Evolutionary conservation across 2,113 vertebrate genomes (phyloP), one percentile per base, ranked within the genome.

Genomic region (Callithrix jacchus): DNA sequence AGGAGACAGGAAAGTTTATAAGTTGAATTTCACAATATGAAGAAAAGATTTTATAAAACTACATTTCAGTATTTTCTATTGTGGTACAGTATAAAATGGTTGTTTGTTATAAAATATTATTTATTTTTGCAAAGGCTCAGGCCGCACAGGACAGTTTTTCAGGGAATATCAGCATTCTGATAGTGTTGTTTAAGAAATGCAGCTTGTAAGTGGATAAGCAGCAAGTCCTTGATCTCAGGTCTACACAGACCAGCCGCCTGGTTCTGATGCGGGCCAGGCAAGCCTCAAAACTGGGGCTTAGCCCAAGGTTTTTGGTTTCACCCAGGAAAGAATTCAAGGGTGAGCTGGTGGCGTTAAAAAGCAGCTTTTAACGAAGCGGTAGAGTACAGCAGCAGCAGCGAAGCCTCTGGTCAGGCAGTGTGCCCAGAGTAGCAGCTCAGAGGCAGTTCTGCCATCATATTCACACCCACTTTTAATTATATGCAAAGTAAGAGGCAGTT

Each of bases 11-110:
- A 88, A 27, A 40, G 30, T 80, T 71, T 84, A 93, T 61, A 93
- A 95, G 93, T 91, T 96, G 73, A 94, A 89, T 76, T 61, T 94
- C 54, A 96, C 49, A 21, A 80, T 73, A 68, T 71, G 10, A 68
- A 95, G 49, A 66, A 71, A 88, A 89, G 87, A 80, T 66, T 82
- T 82, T 56, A 68, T 61, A 80, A 86, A 91, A 56, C 64, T 56
- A 4, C n/a, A 64, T 23, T 35, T 93, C 35, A 30, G 16, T 30
- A 35, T 81, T 82, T 89, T 40, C 27, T 68, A 71, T 73, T 89
- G 89, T 61, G 32, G 11, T 56, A 20, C 42, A 58, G 35, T 45
- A 6, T 77, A 54, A 82, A 77, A 42, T 76, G 40, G n/a, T 93
- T 89, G 93, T 89, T 84, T 80, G 68, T 70, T 87, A 56, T 73